Evolutionary conservation across 2,888 invertebrate species (phyloP).

Genomic region (Limnephilus auricula): DNA sequence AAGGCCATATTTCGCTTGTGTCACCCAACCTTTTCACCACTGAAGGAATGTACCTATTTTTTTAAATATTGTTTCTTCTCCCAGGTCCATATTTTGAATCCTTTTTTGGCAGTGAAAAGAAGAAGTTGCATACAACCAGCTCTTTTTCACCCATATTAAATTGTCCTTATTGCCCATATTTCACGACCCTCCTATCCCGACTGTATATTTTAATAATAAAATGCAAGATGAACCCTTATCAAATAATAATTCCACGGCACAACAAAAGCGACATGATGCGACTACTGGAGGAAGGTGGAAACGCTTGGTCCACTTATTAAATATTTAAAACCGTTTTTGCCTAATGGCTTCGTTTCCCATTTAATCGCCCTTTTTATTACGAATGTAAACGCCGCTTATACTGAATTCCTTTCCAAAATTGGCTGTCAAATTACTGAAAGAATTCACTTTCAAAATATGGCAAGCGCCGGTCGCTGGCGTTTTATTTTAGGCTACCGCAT

Average conservation of each 20-base stretch:
- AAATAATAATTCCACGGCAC: slow-evolving; percentile 52
- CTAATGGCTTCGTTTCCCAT: slow-evolving; percentile 31
- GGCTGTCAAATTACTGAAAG: slow-evolving; percentile 25
- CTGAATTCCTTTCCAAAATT: slow-evolving; percentile 25
- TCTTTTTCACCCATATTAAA: slow-evolving; percentile 27
- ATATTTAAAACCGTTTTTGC: slow-evolving; percentile 49
- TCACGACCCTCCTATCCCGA: slow-evolving; percentile 33
- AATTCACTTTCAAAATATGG: background rate
- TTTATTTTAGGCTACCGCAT: background rate
- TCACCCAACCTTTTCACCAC: background rate
- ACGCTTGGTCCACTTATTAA: slow-evolving; percentile 32
- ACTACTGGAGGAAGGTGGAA: slow-evolving; percentile 28
- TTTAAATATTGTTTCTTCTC: background rate
- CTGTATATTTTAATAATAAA: slow-evolving; percentile 64
- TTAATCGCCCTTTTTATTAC: slow-evolving; percentile 41
- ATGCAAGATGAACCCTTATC: slow-evolving; percentile 66
- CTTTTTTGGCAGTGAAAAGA: background rate
- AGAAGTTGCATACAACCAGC: background rate
- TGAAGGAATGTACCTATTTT: background rate
- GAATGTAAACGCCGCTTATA: slow-evolving; percentile 30
- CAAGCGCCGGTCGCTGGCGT: background rate
- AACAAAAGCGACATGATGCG: slow-evolving; percentile 31
- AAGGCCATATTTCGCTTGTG: background rate
- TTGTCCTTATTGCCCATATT: slow-evolving; percentile 48
- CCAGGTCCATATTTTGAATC: background rate